These are phyloP conservation scores for Allophyes oxyacanthae DNA, from an alignment of 2,888 invertebrate genomes.

Conservation along the genomic window DNA sequence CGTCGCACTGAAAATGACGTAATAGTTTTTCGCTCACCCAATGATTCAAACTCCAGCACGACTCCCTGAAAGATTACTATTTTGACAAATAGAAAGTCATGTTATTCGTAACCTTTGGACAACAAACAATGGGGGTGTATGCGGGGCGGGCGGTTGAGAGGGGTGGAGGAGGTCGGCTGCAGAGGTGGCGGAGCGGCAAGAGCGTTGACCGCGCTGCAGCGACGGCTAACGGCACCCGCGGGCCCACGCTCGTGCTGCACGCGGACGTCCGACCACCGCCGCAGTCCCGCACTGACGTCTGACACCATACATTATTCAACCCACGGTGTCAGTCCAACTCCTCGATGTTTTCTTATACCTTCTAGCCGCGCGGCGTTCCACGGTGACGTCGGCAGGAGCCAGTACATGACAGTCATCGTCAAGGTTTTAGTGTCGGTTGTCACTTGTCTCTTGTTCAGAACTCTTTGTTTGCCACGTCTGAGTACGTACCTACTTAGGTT, in stretches of 20 bases:
- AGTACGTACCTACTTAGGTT: no score
- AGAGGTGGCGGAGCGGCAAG: constrained; percentile 81
- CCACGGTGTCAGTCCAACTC: constrained; percentile 6
- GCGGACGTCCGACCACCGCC: constrained; percentile 52
- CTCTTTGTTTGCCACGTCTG: no score
- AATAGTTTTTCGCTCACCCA: background rate
- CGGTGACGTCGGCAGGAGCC: background rate
- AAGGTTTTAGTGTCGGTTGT: background rate
- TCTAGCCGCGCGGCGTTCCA: background rate
- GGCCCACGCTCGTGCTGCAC: constrained; percentile 65
- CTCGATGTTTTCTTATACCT: background rate
- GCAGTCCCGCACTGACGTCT: constrained; percentile 14
- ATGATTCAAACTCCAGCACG: background rate
- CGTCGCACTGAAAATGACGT: background rate
- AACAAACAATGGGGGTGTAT: constrained; percentile 15
- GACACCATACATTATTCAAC: constrained; percentile 37
- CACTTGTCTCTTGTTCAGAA: constrained; percentile 1
- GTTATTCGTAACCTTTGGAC: constrained; percentile 2
- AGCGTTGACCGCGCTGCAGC: constrained; percentile 77
- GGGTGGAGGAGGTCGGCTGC: constrained; percentile 57
- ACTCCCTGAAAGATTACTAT: background rate
- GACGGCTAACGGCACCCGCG: constrained; percentile 77
- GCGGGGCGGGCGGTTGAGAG: constrained; percentile 35
- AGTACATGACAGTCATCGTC: background rate
- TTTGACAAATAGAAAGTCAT: background rate